Evolutionary conservation across 2,797 vertebrate genomes (phyloP), one percentile per base, ranked within the genome.

Genomic region (Gymnopithys bicolor): DNA sequence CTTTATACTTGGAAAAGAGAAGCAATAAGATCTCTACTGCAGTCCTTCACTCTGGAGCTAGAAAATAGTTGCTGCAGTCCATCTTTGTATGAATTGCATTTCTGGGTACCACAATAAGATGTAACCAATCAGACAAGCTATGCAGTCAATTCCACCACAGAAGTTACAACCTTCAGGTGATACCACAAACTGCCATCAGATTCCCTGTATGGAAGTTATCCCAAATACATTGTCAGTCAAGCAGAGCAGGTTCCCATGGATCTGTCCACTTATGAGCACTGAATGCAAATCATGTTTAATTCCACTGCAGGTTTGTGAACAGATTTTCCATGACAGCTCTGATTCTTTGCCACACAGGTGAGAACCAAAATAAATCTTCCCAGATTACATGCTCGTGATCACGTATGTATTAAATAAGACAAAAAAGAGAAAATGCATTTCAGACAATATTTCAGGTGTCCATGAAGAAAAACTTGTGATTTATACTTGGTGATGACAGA

Each of bases 151-250:
- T 82, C 67, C 43, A 71, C 46, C 53, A 39, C 12, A 52, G 15
- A 76, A 79, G 12, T 53, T 33, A 25, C 5, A 67, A 52, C 43
- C 37, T 75, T 46, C 46, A 86, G 52, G 10, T 58, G 53, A 81
- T 21, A 33, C 30, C 30, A 33, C 1, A 2, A 60, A 9, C 49
- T 28, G 22, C 45, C 21, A 8, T 5, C 33, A 43, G 33, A 56
- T 32, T 75, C 27, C 69, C 77, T 41, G 24, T 30, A 35, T 70
- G 27, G 39, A 59, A 51, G 19, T 32, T 11, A 55, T 6, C 4
- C 0, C 5, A 51, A 79, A n/a, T 39, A 24, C 9, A 16, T 13
- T 24, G 4, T 30, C 37, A 45, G 0, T 35, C 37, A 66, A 35
- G 33, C 30, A 62, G 43, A 66, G 51, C 30, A 43, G 37, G 35